Evolutionary conservation across 2,888 invertebrate genomes (phyloP), one percentile per base, ranked within the genome.

Genomic region (Latrodectus elegans): DNA sequence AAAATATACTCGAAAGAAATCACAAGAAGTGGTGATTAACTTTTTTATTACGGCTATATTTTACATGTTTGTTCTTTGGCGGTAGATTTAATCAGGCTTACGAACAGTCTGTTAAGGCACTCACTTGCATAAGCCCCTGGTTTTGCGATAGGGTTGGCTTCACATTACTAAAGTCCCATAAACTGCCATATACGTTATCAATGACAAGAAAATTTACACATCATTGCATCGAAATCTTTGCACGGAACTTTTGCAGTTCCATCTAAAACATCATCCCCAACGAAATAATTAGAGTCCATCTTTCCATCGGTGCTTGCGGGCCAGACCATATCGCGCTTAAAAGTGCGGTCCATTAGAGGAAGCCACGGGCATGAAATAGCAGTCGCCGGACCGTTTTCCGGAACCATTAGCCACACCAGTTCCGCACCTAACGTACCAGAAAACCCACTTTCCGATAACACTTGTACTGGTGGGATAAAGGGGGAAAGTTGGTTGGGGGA

Each of bases 381-480:
- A 53, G 84, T 26, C 77, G 65, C 52, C 67, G 53, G 49, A 78
- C 78, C 84, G 49, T 72, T 67, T 72, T 55, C 76, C 22, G 64
- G 53, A 22, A 26, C 83, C 83, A 83, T 83, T 83, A 83, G 84
- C 82, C 64, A 22, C 78, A 55, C 26, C 78, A 71, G 64, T 78
- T 72, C 65, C 53, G 64, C 52, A 64, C 71, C 84, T 78, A 84
- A 84, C 78, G 77, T 84, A 84, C 84, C 84, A 84, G 84, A 84
- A 84, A 84, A 84, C 78, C 84, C 76, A 78, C 84, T 84, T 84
- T 78, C 84, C 84, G 84, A 84, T 84, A 84, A 84, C 77, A 78
- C 77, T 73, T 76, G 71, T 76, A 83, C 81, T 72, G 51, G n/a
- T 82, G 71, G 52, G 53, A 51, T 60, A 38, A 65, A 64, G 76